Percentiles rank a stretch among this genome's conserved stretches.
Conservation (phyloP, 2,888 invertebrate species). For the Geotrupes spiniger region DNA sequence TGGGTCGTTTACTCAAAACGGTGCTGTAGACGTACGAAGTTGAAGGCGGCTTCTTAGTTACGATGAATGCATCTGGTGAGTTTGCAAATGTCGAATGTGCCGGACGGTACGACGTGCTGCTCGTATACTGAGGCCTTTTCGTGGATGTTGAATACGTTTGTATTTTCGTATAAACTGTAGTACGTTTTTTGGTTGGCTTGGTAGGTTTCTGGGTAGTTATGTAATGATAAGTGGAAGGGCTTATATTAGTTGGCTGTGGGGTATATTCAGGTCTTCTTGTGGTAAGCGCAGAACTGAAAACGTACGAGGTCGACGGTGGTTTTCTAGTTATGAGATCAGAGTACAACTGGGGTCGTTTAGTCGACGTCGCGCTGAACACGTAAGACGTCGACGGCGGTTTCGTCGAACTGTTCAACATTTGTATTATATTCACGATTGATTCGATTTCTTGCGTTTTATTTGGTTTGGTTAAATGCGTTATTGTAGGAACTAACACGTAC, state of each 20-base stretch:
- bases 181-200: slow-evolving; percentile 26
- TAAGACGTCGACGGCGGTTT: slow-evolving; percentile 52
- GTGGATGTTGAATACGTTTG: slow-evolving; percentile 27
- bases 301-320: slow-evolving; percentile 52
- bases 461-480: slow-evolving; percentile 44
- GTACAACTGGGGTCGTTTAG: not conserved
- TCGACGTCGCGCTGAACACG: slow-evolving; percentile 46
- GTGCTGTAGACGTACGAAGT: slow-evolving; percentile 47
- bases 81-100: slow-evolving; percentile 41
- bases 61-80: slow-evolving; percentile 35
- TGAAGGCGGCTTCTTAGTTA: slow-evolving; percentile 44
- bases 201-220: slow-evolving; percentile 35
- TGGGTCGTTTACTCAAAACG: slow-evolving; percentile 36
- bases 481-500: slow-evolving; percentile 59
- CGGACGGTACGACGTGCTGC: slow-evolving; percentile 38
- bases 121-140: slow-evolving; percentile 40
- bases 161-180: not conserved
- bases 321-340: slow-evolving; percentile 27
- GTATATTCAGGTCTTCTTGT: slow-evolving; percentile 8
- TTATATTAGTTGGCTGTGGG: slow-evolving; percentile 10
- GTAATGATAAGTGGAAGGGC: not conserved
- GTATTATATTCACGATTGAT: slow-evolving; percentile 60
- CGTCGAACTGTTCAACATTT: slow-evolving; percentile 58
- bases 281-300: slow-evolving; percentile 46
- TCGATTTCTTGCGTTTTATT: slow-evolving; percentile 53